phyloP scores from a whole-genome alignment of 2,797 vertebrate species.

The Chrysocyon brachyurus region DNA sequence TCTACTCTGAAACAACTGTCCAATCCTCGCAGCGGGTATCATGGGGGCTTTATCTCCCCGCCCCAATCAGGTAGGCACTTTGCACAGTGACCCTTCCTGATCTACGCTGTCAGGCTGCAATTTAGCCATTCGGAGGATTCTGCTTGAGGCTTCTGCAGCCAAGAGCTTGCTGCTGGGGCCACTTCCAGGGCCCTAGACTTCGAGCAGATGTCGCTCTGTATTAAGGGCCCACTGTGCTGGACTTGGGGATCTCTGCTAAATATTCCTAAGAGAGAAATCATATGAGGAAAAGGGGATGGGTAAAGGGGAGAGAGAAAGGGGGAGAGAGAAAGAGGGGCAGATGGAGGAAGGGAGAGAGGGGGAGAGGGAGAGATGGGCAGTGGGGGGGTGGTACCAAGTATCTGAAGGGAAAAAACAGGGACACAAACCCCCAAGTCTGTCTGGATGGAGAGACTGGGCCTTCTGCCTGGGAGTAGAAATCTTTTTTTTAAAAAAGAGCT shows the following conservation, averaged over 20 bases:
- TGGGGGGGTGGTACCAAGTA: no score
- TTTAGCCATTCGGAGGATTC: slow-evolving; percentile 50
- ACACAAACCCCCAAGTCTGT: not conserved
- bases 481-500: not conserved
- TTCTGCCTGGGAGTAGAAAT: not conserved
- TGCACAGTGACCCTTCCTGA: slow-evolving; percentile 24
- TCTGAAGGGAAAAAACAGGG: not conserved
- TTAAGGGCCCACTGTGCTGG: slow-evolving; percentile 29
- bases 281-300: not conserved
- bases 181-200: not conserved
- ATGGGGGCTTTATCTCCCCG: not conserved
- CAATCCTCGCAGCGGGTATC: not conserved
- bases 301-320: not conserved
- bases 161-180: not conserved
- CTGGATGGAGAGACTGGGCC: not conserved
- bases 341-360: fast-evolving
- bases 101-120: slow-evolving; percentile 61
- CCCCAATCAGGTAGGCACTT: not conserved
- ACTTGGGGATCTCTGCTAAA: slow-evolving; percentile 2
- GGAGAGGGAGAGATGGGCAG: no score
- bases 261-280: not conserved
- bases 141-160: not conserved
- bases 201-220: not conserved
- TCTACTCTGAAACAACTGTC: fast-evolving
- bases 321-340: not conserved